Evolutionary conservation across 2,888 invertebrate species (phyloP), one percentile per base, ranked within the genome.

Genomic region (Zele albiditarsus): DNA sequence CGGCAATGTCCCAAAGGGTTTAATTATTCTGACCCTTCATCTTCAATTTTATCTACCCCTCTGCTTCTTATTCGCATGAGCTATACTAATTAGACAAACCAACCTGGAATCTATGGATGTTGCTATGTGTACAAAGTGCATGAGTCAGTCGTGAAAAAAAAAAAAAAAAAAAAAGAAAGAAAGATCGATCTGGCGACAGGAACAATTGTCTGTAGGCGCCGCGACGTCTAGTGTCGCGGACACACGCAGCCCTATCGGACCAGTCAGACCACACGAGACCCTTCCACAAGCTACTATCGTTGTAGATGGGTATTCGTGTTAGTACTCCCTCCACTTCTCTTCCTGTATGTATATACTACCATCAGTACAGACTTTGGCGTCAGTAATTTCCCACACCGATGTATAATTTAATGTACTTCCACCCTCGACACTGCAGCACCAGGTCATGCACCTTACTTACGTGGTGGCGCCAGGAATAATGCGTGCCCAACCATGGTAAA

Each of bases 151-250:
- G 82, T 80, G 81, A 85, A 20, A 12, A 42, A 42, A n/a, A n/a
- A n/a, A n/a, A n/a, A n/a, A n/a, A 38, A 38, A 38, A 38, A 38
- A 38, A 8, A 81, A 83, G 78, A 81, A 77, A 71, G 77, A 81
- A 81, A 81, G 86, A 88, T 89, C 89, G 89, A 89, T 89, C 85
- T 85, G 84, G 79, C 81, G 80, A 83, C 82, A 83, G 81, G 82
- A 83, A 86, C 84, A 85, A 87, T 86, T 85, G 86, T 87, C 84
- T 84, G 81, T 84, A 87, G 87, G 87, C 88, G 88, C 88, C 86
- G 80, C 84, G 85, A 88, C 85, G 89, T 89, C 89, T 89, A 83
- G 83, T 84, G 84, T 84, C 85, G 83, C 20, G 80, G 80, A 83
- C 78, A 77, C 80, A 75, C 80, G 75, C 80, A 76, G 75, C 73